Percentiles rank a stretch among this genome's conserved stretches.
These are phyloP conservation scores for Drosophila picticornis DNA, from an alignment of 2,888 invertebrate species.

Conservation along the genomic window DNA sequence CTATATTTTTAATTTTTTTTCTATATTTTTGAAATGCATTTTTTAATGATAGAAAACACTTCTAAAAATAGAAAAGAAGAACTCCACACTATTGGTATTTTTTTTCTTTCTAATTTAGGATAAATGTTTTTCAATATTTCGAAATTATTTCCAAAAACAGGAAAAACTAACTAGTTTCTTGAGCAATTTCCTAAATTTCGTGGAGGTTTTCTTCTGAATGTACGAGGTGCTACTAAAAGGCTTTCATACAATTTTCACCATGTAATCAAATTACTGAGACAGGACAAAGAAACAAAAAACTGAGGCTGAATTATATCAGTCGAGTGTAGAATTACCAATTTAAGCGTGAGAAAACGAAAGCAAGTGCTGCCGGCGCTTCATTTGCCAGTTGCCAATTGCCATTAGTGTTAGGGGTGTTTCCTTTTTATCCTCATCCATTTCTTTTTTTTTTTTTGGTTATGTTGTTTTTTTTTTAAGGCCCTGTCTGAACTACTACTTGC, in stretches of 20 bases:
- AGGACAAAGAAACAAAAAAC: conserved; percentile 1
- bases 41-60: neutral
- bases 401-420: conserved; percentile 53
- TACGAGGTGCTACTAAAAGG: neutral
- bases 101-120: neutral
- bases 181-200: neutral
- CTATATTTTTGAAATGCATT: neutral
- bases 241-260: neutral
- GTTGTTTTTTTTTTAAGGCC: neutral
- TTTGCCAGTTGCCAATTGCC: conserved; percentile 39
- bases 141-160: neutral
- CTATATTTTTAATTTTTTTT: neutral
- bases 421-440: neutral
- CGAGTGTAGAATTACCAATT: conserved; percentile 49
- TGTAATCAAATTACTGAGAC: neutral
- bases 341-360: conserved; percentile 40
- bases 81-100: neutral
- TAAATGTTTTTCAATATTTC: neutral
- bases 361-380: conserved; percentile 59
- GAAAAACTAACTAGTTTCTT: neutral
- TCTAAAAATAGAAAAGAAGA: neutral
- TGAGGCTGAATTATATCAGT: conserved; percentile 16
- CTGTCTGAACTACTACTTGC: neutral
- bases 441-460: neutral
- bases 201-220: neutral